Percentiles rank a stretch among this genome's conserved stretches.
Evolutionary conservation across 2,113 vertebrate species (phyloP).

Genomic region (Anolis sagrei): DNA sequence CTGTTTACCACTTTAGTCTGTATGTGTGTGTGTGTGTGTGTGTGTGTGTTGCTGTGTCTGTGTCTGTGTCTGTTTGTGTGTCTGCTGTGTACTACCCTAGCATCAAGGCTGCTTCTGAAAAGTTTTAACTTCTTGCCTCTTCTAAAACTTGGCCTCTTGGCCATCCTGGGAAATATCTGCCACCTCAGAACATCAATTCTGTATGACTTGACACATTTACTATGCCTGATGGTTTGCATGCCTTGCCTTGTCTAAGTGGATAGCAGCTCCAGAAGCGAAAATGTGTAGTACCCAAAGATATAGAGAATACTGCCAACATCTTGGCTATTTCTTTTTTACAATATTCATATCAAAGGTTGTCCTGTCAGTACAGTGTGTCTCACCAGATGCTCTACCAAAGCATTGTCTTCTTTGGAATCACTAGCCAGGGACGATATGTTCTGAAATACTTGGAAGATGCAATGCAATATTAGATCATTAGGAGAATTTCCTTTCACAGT

Average conservation of each 20-base stretch:
- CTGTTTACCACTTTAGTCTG: too few species aligned
- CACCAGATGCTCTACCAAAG: conserved; percentile 20
- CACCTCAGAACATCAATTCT: too few species aligned
- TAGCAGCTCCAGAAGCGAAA: neutral
- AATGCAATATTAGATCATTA: neutral
- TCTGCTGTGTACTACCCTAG: too few species aligned
- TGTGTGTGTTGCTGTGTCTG: too few species aligned
- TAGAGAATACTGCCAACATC: neutral
- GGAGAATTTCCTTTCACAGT: too few species aligned
- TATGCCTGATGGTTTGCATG: neutral
- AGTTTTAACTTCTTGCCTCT: neutral
- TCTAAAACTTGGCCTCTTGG: too few species aligned
- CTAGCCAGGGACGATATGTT: conserved; percentile 19
- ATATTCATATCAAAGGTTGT: neutral
- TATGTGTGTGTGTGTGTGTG: too few species aligned
- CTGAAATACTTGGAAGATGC: conserved; percentile 4
- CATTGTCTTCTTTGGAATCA: neutral
- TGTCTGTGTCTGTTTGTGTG: too few species aligned
- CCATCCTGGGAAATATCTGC: too few species aligned
- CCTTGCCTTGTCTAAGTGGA: neutral
- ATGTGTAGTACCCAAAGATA: neutral
- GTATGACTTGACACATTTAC: too few species aligned
- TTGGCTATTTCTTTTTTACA: neutral
- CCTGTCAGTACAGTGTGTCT: neutral
- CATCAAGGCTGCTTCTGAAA: neutral